Conservation (phyloP, 1,140 invertebrate species). For the Trachymyrmex cornetzi region DNA sequence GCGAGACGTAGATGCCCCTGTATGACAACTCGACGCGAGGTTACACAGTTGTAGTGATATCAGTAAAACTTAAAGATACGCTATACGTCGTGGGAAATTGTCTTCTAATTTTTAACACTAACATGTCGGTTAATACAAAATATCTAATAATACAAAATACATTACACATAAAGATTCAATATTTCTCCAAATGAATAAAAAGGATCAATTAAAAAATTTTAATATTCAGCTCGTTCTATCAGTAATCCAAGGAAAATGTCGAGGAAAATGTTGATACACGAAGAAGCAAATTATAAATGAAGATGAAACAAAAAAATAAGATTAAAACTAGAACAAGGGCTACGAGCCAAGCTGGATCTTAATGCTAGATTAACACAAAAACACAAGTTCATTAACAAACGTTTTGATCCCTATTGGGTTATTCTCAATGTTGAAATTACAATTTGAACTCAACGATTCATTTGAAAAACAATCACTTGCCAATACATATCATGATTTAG, state of each 20-base stretch:
- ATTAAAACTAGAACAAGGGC: too few species aligned
- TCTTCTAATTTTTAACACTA: slow-evolving; percentile 24
- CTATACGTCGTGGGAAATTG: neutral
- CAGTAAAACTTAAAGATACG: slow-evolving; percentile 45
- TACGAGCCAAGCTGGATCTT: too few species aligned
- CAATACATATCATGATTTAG: too few species aligned
- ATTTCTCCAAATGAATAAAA: neutral
- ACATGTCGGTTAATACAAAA: too few species aligned
- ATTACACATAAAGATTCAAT: neutral
- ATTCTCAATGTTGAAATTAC: too few species aligned
- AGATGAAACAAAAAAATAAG: neutral
- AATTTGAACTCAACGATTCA: too few species aligned
- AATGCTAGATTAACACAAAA: too few species aligned
- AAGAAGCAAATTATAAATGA: neutral
- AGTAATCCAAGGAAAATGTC: slow-evolving; percentile 5
- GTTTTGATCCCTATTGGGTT: too few species aligned
- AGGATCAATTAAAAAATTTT: neutral
- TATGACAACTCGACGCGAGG: slow-evolving; percentile 35
- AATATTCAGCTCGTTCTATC: neutral
- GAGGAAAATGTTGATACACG: neutral
- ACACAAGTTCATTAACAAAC: too few species aligned
- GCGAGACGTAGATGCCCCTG: slow-evolving; percentile 1
- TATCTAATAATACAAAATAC: too few species aligned
- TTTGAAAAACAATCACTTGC: too few species aligned
- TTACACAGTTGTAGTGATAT: slow-evolving; percentile 23